phyloP scores from a whole-genome alignment of 2,113 vertebrate species.

The Notechis scutatus region DNA sequence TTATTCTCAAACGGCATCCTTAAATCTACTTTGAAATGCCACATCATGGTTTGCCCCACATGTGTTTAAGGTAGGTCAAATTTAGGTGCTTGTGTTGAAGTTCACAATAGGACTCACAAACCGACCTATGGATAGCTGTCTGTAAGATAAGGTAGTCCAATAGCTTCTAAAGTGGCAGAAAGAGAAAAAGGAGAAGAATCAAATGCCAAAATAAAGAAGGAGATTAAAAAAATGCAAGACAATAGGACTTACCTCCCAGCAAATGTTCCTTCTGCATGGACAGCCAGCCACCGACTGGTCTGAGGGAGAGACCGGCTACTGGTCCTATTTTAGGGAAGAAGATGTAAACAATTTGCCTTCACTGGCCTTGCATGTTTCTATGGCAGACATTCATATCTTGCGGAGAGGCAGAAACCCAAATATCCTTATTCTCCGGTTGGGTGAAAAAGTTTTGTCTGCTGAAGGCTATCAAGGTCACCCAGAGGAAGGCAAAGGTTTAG shows the following conservation, averaged over 20 bases:
- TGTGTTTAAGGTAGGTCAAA: background rate
- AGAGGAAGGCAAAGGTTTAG: background rate
- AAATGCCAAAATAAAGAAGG: background rate
- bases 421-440: background rate
- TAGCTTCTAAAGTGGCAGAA: background rate
- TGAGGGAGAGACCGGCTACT: background rate
- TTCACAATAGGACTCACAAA: background rate
- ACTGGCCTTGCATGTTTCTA: background rate
- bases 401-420: background rate
- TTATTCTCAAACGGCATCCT: background rate
- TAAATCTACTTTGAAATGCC: background rate
- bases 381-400: background rate
- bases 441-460: background rate
- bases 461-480: background rate
- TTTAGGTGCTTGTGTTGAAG: background rate
- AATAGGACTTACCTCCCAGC: background rate
- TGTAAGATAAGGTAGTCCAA: background rate
- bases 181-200: background rate
- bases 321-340: background rate
- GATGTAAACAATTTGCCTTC: background rate
- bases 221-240: background rate
- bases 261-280: background rate
- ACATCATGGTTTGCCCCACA: background rate
- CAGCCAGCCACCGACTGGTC: background rate
- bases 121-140: background rate